Evolutionary conservation across 2,888 invertebrate genomes (phyloP).

Genomic region (Hermaeophaga mercurialis): DNA sequence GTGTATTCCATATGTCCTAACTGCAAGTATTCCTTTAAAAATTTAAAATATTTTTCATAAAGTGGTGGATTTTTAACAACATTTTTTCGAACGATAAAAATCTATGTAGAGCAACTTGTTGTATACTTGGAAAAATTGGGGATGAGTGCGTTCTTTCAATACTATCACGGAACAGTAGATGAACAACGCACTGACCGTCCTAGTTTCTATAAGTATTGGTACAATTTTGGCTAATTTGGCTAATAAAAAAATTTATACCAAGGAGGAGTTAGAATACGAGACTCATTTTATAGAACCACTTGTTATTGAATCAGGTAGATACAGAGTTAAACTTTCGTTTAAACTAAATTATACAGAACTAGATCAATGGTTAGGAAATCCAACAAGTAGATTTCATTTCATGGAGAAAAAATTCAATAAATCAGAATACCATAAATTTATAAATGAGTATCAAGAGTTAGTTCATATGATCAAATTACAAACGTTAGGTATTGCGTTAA

Average conservation of each 20-base stretch:
- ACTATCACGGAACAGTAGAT: too few relatives aligned
- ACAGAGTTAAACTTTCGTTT: background rate
- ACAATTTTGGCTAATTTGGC: too few relatives aligned
- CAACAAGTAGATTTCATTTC: background rate
- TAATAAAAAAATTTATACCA: background rate
- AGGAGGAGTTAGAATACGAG: background rate
- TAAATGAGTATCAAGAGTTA: background rate
- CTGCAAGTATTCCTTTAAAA: too few relatives aligned
- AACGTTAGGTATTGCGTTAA: background rate
- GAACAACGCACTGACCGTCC: too few relatives aligned
- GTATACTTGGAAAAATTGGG: too few relatives aligned
- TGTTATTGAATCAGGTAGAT: background rate
- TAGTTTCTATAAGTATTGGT: too few relatives aligned
- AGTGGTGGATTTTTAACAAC: too few relatives aligned
- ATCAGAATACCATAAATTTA: background rate
- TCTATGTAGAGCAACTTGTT: too few relatives aligned
- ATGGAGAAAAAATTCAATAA: background rate
- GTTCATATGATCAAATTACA: conserved; percentile 1
- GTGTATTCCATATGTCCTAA: too few relatives aligned
- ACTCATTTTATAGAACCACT: background rate
- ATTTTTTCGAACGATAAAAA: too few relatives aligned
- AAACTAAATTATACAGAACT: background rate
- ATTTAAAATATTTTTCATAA: too few relatives aligned
- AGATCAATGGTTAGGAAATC: background rate
- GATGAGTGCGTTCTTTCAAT: too few relatives aligned